Percentiles rank a stretch among this genome's conserved stretches.
phyloP scores from a whole-genome alignment of 2,113 vertebrate genomes.

The Anolis sagrei region DNA sequence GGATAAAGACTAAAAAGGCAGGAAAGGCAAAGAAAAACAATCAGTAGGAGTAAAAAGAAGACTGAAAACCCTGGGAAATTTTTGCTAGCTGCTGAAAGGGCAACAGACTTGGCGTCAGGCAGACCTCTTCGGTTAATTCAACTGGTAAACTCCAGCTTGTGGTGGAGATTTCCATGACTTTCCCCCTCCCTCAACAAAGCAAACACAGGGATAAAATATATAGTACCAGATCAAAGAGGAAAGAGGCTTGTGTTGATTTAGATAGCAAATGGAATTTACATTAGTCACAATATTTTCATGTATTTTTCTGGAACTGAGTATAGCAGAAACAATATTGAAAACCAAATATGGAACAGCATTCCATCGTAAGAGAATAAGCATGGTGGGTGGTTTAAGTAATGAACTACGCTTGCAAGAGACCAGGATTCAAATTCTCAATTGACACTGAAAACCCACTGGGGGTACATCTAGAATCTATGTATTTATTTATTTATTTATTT shows the following conservation, averaged over 20 bases:
- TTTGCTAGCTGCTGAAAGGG: background rate
- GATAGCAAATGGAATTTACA: constrained; percentile 1
- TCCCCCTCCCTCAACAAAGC: constrained; percentile 25
- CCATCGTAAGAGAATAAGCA: no score
- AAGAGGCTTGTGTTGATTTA: constrained; percentile 3
- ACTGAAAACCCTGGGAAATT: background rate
- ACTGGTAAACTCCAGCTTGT: constrained; percentile 39
- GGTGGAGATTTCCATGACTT: constrained; percentile 13
- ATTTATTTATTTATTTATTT: no score
- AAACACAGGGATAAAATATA: background rate
- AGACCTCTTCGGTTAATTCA: background rate
- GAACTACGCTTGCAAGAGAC: no score
- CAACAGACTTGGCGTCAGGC: background rate
- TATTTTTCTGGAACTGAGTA: constrained; percentile 32
- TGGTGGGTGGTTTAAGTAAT: no score
- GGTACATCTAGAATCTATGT: no score
- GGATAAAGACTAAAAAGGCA: background rate
- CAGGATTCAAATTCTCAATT: no score
- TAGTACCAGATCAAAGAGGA: background rate
- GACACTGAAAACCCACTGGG: background rate
- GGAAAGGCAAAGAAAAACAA: background rate
- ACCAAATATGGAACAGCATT: background rate
- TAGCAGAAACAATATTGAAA: background rate
- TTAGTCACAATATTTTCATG: constrained; percentile 23
- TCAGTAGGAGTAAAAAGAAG: background rate